Conservation (phyloP, 2,113 vertebrate genomes). For the Nothobranchius furzeri region DNA sequence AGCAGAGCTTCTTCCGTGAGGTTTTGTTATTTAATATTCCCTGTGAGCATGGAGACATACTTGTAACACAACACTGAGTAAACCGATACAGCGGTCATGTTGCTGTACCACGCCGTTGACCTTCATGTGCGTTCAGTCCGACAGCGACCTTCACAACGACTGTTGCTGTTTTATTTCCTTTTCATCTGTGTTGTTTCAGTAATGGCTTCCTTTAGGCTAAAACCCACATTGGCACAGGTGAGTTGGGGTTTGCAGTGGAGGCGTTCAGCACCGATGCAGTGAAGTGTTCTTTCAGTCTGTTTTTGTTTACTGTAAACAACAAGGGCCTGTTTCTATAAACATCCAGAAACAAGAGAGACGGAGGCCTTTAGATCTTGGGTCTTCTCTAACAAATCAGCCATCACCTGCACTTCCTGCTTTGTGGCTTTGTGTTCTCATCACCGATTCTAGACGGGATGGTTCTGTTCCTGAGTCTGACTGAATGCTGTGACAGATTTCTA, state of each 20-base stretch:
- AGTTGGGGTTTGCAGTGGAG: neutral
- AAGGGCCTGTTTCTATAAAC: neutral
- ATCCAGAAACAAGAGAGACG: neutral
- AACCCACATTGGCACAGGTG: neutral
- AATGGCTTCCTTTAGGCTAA: neutral
- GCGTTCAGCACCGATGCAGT: neutral
- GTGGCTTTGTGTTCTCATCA: neutral
- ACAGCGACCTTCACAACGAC: neutral
- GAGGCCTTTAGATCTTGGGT: neutral
- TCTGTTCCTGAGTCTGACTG: neutral
- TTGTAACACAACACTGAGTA: conserved; percentile 51
- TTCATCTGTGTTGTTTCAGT: neutral
- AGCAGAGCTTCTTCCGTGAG: conserved; percentile 1
- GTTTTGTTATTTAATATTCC: conserved; percentile 14
- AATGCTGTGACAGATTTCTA: neutral
- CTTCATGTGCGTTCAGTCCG: conserved; percentile 1
- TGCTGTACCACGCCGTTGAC: conserved; percentile 27
- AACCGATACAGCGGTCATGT: conserved; percentile 29
- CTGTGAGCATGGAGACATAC: conserved; percentile 35
- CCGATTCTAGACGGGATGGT: neutral
- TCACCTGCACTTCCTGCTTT: neutral
- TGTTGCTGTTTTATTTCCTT: conserved; percentile 3
- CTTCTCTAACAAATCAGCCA: neutral
- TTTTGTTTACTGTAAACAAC: conserved; percentile 27
- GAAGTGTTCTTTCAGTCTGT: neutral